These are phyloP conservation scores for Pangasius larnaudii DNA, from an alignment of 2,797 vertebrate species.

Conservation along the genomic window DNA sequence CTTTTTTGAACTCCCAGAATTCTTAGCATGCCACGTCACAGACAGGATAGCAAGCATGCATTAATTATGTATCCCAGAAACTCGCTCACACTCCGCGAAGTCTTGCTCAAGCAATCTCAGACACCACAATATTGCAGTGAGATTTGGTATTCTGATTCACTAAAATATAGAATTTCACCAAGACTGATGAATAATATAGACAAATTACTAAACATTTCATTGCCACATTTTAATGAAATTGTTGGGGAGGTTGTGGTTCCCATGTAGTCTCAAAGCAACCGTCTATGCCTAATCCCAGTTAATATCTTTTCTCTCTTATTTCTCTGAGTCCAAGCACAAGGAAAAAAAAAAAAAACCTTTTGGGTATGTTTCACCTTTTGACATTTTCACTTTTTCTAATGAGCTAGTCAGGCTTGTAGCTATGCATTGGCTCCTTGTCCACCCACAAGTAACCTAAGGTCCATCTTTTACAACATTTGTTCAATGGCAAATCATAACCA, in stretches of 20 bases:
- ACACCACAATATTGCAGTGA: not conserved
- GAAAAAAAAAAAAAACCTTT: not conserved
- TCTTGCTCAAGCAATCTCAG: not conserved
- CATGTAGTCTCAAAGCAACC: not conserved
- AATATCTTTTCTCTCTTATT: not conserved
- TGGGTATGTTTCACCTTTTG: not conserved
- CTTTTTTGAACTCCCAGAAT: not conserved
- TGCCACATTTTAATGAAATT: not conserved
- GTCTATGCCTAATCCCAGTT: not conserved
- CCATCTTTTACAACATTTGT: constrained; percentile 1
- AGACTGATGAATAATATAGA: not conserved
- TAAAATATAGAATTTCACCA: not conserved
- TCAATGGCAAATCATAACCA: not conserved
- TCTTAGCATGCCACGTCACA: not conserved
- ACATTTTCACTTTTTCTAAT: constrained; percentile 2
- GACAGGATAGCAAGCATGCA: not conserved
- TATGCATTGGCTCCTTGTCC: not conserved
- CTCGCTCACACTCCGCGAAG: not conserved
- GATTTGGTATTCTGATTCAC: not conserved
- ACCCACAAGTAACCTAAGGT: not conserved
- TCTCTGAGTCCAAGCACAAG: not conserved
- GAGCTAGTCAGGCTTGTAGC: constrained; percentile 5
- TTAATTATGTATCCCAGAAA: not conserved
- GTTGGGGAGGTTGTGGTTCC: not conserved
- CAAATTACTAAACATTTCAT: not conserved